Evolutionary conservation across 2,113 vertebrate genomes (phyloP).

Genomic region (Jacana jacana): DNA sequence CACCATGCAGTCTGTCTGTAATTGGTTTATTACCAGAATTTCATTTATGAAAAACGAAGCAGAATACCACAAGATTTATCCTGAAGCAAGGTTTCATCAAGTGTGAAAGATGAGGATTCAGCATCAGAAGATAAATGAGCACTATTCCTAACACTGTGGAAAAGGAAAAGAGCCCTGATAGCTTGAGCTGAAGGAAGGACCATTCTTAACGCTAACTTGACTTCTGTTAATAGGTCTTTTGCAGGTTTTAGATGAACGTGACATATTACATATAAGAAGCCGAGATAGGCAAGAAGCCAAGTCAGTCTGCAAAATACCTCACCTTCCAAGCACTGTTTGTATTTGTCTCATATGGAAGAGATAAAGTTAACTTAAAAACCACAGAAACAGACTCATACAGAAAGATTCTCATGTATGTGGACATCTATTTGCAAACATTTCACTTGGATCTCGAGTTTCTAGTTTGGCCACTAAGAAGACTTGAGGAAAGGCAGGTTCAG

Average conservation of each 20-base stretch:
- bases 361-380: background rate
- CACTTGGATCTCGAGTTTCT: background rate
- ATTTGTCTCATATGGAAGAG: background rate
- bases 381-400: background rate
- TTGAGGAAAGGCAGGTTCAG: background rate
- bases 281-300: background rate
- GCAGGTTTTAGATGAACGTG: background rate
- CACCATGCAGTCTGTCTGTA: background rate
- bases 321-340: background rate
- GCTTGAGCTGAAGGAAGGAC: background rate
- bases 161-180: background rate
- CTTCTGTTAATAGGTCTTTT: background rate
- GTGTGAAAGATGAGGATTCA: background rate
- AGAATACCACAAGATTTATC: background rate
- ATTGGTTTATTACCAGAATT: slow-evolving; percentile 36
- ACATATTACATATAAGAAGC: background rate
- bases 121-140: slow-evolving; percentile 2
- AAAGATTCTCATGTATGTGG: background rate
- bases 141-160: background rate
- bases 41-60: background rate
- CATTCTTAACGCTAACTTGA: background rate
- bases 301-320: background rate
- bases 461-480: background rate
- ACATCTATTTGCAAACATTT: background rate
- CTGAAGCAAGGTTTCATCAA: background rate